phyloP scores from a whole-genome alignment of 2,113 vertebrate species.

The Xenopus laevis region DNA sequence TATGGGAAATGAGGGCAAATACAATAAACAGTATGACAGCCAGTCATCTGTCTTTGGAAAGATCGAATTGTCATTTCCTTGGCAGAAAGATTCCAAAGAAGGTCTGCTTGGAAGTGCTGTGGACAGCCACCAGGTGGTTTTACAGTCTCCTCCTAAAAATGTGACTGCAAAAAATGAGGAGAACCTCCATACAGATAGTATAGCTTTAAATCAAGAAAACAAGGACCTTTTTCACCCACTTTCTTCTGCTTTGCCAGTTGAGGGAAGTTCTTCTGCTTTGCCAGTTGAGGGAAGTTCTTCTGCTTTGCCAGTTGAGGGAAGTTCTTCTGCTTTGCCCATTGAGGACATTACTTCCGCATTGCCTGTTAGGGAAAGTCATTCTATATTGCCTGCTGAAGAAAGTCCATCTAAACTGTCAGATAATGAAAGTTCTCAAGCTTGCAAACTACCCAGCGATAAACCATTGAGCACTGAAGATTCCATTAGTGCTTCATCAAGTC shows the following conservation, averaged over 20 bases:
- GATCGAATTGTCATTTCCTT: conserved; percentile 72
- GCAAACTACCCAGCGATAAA: neutral
- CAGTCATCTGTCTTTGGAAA: conserved; percentile 71
- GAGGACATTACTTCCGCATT: neutral
- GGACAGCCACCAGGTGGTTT: conserved; percentile 61
- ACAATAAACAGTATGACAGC: conserved; percentile 53
- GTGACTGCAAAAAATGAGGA: conserved; percentile 46
- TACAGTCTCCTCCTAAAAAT: conserved; percentile 54
- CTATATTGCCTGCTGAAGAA: too few species aligned
- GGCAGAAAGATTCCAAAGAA: conserved; percentile 67
- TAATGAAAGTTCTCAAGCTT: too few species aligned
- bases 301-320: neutral
- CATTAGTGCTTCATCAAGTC: neutral
- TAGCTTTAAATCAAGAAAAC: neutral
- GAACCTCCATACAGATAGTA: conserved; percentile 48
- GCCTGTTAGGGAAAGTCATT: too few species aligned
- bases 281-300: neutral
- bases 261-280: neutral
- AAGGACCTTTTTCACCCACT: neutral
- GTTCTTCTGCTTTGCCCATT: neutral
- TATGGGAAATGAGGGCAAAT: conserved; percentile 64
- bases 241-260: neutral
- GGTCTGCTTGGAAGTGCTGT: conserved; percentile 52
- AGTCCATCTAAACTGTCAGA: too few species aligned
- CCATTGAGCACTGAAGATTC: neutral